Evolutionary conservation across 2,797 vertebrate species (phyloP).

Genomic region (Paedocypris micromegethes): DNA sequence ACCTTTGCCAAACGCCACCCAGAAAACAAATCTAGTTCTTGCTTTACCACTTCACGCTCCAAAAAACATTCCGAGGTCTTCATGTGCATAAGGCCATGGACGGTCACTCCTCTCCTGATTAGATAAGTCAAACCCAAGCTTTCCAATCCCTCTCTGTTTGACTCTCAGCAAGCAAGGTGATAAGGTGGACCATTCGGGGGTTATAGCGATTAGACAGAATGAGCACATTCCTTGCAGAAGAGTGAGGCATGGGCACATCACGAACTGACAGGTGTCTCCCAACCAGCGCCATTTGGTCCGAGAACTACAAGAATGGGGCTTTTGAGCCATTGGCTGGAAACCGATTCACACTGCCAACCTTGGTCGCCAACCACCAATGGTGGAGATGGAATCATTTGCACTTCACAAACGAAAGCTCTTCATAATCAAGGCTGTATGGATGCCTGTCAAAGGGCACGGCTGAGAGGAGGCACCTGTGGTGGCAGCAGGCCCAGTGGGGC

Average conservation of each 20-base stretch:
- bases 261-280: slow-evolving; percentile 37
- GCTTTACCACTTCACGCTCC: slow-evolving; percentile 11
- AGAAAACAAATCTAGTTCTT: background rate
- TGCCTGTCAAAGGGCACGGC: slow-evolving; percentile 39
- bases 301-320: slow-evolving; percentile 2
- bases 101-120: slow-evolving; percentile 65
- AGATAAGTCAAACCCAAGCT: slow-evolving; percentile 65
- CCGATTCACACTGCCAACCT: background rate
- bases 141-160: slow-evolving; percentile 61
- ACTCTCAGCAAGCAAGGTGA: slow-evolving; percentile 61
- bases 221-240: slow-evolving; percentile 52
- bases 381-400: slow-evolving; percentile 30
- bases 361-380: background rate
- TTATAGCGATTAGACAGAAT: slow-evolving; percentile 63
- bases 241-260: slow-evolving; percentile 42
- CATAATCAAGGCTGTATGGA: slow-evolving; percentile 36
- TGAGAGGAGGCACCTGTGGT: slow-evolving; percentile 58
- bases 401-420: slow-evolving; percentile 30
- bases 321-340: background rate
- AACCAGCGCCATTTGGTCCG: background rate
- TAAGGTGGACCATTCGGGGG: slow-evolving; percentile 66
- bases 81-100: slow-evolving; percentile 47
- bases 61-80: slow-evolving; percentile 13
- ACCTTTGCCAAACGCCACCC: too few species aligned
- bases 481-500: slow-evolving; percentile 48